Evolutionary conservation across 92 coral and sea anemone genomes (phyloP), one percentile per base, ranked within the genome.

Genomic region (Desmophyllum pertusum): DNA sequence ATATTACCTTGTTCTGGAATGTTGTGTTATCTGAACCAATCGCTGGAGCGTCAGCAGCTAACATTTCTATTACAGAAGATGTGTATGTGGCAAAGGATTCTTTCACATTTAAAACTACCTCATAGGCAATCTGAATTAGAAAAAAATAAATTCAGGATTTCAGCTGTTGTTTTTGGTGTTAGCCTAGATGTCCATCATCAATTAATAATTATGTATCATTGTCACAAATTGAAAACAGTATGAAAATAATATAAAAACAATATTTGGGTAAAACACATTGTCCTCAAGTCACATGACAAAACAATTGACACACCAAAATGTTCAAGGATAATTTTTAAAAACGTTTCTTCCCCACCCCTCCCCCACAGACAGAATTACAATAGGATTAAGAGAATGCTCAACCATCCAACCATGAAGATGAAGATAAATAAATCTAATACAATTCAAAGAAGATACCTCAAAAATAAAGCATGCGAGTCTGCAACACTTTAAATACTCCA

Each of bases 381-480:
- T n/a, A n/a, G n/a, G n/a, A n/a, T n/a, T n/a, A n/a, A n/a, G n/a
- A n/a, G n/a, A n/a, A n/a, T n/a, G n/a, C n/a, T n/a, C 63, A 23
- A 21, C 10, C 25, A 21, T 21, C 8, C 62, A 21, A 13, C n/a
- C 15, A 33, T 2, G 15, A 14, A 33, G 23, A 55, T 21, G 23
- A 55, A 21, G 0, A 23, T 23, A 23, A 1, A n/a, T n/a, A n/a
- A 2, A 63, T 17, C 11, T 63, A 3, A 10, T 29, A 63, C 69
- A 3, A 11, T 29, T 10, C 21, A 46, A 73, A 10, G 21, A 0
- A 14, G 5, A 6, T 73, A 76, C 80, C 46, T 76, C 80, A 36
- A 76, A 76, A 8, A 76, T 55, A 38, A 76, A 57, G 68, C 80
- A 76, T 6, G 80, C 80, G 7, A 38, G 45, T 76, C 80, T 76